These are phyloP conservation scores for Erebia ligea DNA, from an alignment of 2,888 invertebrate genomes.

Conservation along the genomic window DNA sequence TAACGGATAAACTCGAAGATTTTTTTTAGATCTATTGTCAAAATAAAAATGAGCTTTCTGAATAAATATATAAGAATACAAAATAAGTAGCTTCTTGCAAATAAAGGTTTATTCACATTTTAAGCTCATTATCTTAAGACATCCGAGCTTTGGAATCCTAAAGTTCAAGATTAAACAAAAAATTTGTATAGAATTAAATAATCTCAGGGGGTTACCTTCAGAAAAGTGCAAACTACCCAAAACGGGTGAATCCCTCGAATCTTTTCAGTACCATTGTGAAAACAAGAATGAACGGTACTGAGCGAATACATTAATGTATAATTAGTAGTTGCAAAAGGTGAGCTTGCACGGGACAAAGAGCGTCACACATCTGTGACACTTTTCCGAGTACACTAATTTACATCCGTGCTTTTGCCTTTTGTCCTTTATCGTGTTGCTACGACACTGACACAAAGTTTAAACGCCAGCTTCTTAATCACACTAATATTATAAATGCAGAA, in stretches of 20 bases:
- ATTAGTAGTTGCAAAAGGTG: slow-evolving; percentile 52
- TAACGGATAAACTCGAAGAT: background rate
- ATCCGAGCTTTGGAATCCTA: background rate
- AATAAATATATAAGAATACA: background rate
- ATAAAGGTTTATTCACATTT: background rate
- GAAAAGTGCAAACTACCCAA: slow-evolving; percentile 25
- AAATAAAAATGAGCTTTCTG: background rate
- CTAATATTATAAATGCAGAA: background rate
- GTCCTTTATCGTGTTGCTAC: slow-evolving; percentile 11
- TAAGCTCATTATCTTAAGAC: too few species aligned
- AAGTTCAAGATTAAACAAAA: background rate
- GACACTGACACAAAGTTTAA: background rate
- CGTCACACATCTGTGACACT: slow-evolving; percentile 12
- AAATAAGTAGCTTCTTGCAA: background rate
- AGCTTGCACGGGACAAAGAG: slow-evolving; percentile 30
- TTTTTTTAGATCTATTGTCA: background rate
- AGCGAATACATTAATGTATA: slow-evolving; percentile 52
- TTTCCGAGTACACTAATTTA: slow-evolving; percentile 18
- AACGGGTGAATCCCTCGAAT: slow-evolving; percentile 35
- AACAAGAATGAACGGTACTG: slow-evolving; percentile 33
- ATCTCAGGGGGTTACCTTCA: background rate
- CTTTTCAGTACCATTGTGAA: slow-evolving; percentile 29
- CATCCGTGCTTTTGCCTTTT: slow-evolving; percentile 3
- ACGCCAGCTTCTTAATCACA: background rate
- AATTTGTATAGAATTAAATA: too few species aligned